Percentiles rank a stretch among this genome's conserved stretches.
phyloP scores from a whole-genome alignment of 2,113 vertebrate genomes.

The Eubucco bourcierii region DNA sequence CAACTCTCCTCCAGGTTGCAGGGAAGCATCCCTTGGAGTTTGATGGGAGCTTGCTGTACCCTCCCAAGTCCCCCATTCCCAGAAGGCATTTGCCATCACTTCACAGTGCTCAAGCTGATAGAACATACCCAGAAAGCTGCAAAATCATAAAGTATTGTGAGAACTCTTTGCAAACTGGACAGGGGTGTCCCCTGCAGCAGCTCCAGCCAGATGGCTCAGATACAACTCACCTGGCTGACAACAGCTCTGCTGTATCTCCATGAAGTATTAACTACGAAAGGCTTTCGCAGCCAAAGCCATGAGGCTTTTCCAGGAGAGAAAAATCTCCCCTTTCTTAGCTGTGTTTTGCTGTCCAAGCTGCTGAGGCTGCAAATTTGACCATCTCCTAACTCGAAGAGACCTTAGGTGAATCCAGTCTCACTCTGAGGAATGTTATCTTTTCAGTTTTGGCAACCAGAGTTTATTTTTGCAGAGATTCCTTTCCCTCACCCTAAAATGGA shows the following conservation, averaged over 20 bases:
- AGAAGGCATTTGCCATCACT: background rate
- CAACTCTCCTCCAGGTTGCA: background rate
- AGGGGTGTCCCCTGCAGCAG: background rate
- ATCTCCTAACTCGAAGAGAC: conserved; percentile 8
- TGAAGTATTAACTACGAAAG: background rate
- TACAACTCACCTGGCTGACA: background rate
- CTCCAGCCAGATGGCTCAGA: background rate
- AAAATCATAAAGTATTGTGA: background rate
- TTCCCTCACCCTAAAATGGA: background rate
- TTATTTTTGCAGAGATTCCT: conserved; percentile 62
- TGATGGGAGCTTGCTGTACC: background rate
- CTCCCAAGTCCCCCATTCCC: fast-evolving
- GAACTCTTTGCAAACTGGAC: background rate
- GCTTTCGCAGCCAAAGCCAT: background rate
- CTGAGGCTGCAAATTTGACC: conserved; percentile 39
- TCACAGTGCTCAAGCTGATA: background rate
- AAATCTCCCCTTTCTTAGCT: background rate
- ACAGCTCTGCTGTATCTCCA: background rate
- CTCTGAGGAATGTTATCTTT: conserved; percentile 65
- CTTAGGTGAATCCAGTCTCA: conserved; percentile 48
- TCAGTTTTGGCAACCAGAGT: conserved; percentile 27
- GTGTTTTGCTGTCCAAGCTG: conserved; percentile 25
- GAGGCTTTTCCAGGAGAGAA: conserved; percentile 15
- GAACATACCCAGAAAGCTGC: background rate
- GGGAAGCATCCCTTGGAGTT: background rate